Conservation (phyloP, 1,140 invertebrate genomes). For the Triops cancriformis region DNA sequence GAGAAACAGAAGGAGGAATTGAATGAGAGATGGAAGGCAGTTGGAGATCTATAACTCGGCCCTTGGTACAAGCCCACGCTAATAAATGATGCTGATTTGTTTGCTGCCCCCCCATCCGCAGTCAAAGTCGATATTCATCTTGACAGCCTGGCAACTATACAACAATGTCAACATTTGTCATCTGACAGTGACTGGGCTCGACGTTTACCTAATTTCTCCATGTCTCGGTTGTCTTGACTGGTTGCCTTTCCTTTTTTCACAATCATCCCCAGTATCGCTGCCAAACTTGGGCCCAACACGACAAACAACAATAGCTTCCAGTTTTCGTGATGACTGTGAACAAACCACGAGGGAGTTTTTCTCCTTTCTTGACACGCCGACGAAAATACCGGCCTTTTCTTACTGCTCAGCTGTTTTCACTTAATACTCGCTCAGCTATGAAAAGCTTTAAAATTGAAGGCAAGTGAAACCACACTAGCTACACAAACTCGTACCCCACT, state of each 20-base stretch:
- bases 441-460: too few relatives aligned
- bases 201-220: too few relatives aligned
- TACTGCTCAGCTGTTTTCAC: too few relatives aligned
- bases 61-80: background rate
- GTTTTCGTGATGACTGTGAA: background rate
- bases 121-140: background rate
- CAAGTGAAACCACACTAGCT: too few relatives aligned
- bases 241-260: too few relatives aligned
- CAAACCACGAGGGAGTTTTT: background rate
- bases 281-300: background rate
- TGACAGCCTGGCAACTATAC: background rate
- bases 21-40: conserved; percentile 19
- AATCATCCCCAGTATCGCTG: background rate
- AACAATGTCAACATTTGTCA: conserved; percentile 11
- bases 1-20: conserved; percentile 17
- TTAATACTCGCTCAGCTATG: too few relatives aligned
- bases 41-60: conserved; percentile 27
- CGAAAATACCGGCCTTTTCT: too few relatives aligned
- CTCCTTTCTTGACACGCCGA: background rate
- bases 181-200: background rate
- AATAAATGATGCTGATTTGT: conserved; percentile 10
- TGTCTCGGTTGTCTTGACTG: background rate
- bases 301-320: background rate
- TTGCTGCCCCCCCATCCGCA: too few relatives aligned
- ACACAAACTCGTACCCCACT: too few relatives aligned